phyloP scores from a whole-genome alignment of 2,888 invertebrate species.

The Bugulina stolonifera region DNA sequence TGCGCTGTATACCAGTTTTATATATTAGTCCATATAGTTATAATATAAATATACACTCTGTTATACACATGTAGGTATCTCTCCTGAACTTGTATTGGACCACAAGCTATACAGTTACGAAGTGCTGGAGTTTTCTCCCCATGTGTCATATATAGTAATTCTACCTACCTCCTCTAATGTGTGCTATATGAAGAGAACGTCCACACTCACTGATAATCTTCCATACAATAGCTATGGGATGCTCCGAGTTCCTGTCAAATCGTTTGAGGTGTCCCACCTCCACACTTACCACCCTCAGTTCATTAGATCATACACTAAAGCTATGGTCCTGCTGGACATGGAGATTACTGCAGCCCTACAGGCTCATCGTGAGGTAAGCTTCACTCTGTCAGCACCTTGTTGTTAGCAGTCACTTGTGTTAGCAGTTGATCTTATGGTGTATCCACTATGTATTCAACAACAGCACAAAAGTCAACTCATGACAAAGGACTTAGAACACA shows the following conservation, averaged over 20 bases:
- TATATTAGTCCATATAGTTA: too few relatives aligned
- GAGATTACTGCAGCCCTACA: conserved; percentile 8
- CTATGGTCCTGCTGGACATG: background rate
- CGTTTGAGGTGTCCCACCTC: conserved; percentile 13
- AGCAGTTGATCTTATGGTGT: too few relatives aligned
- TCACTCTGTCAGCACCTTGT: too few relatives aligned
- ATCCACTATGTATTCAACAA: too few relatives aligned
- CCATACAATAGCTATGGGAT: background rate
- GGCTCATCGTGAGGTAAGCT: conserved; percentile 3
- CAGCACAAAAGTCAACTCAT: too few relatives aligned
- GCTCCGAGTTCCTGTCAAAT: background rate
- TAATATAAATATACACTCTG: too few relatives aligned
- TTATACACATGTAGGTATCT: conserved; percentile 42
- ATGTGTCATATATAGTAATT: conserved; percentile 84
- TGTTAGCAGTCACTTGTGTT: too few relatives aligned
- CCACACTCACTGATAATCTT: background rate
- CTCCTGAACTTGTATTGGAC: conserved; percentile 39
- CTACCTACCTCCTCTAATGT: conserved; percentile 87
- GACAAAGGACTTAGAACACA: too few relatives aligned
- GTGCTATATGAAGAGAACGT: conserved; percentile 61
- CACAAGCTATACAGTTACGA: conserved; percentile 80
- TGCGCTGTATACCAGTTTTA: too few relatives aligned
- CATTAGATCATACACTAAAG: conserved; percentile 11
- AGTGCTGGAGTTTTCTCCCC: conserved; percentile 82
- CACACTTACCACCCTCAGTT: background rate